Base-by-base conservation (phyloP, 2,888 invertebrate genomes). In the Synergus laeviventris region DNA sequence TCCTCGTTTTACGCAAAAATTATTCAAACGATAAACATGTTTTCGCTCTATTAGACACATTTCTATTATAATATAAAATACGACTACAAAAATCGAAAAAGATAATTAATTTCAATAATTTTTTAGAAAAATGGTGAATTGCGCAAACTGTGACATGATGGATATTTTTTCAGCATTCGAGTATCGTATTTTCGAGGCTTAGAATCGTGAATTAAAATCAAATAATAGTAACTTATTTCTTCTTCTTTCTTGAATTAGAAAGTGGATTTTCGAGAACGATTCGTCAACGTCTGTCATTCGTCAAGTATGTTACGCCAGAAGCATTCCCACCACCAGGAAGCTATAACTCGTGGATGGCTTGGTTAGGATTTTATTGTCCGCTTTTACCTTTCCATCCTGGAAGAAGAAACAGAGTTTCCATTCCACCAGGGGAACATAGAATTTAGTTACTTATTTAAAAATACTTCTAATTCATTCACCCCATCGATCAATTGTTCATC, bases 231-330 rank as follows among this genome's bases (percentile, higher is more conserved):
- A 45, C 16, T 16, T 16, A 11, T 7, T 14, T 45, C 14, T 45
- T 45, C 16, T 16, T 45, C 14, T 45, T 5, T 16, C 16, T 8
- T 4, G 16, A 45, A 16, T 61, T 16, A n/a, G 16, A 16, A 61
- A 61, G 36, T 7, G 4, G 14, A 61, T 16, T 7, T 64, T 64
- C 24, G 24, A 45, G 21, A 45, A 21, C 16, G 16, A 42, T 74
- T 75, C 79, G 78, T 82, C 86, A 87, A 86, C 61, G 84, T 84
- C 83, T 81, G 83, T 87, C 87, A 87, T 82, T 84, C 86, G 87
- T 89, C 89, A 87, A 88, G 81, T 81, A 85, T 84, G 85, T 85
- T 86, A 86, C 87, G 89, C 86, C 87, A 87, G 87, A 88, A 89
- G 88, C 88, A 89, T 89, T 88, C 85, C 78, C 82, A 36, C 76